phyloP scores from a whole-genome alignment of 2,888 invertebrate species.

The Troides oblongomaculatus region DNA sequence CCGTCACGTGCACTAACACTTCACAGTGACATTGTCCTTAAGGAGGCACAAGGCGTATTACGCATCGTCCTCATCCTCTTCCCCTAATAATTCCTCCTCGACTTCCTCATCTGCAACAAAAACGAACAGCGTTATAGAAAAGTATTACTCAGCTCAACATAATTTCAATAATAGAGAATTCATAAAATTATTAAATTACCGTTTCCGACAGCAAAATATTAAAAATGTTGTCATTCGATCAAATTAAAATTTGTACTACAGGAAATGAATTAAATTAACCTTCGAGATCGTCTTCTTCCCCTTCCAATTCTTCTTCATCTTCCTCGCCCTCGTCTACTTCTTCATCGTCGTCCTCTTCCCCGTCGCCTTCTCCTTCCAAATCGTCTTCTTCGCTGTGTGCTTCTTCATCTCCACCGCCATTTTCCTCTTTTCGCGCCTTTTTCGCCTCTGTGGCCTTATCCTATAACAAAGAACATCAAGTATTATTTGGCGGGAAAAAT shows the following conservation, averaged over 20 bases:
- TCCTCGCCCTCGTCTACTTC: slow-evolving; percentile 81
- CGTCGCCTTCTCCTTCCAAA: slow-evolving; percentile 81
- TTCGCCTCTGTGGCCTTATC: slow-evolving; percentile 87
- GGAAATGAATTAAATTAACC: slow-evolving; percentile 51
- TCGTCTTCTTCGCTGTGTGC: slow-evolving; percentile 84
- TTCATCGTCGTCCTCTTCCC: slow-evolving; percentile 82
- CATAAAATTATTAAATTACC: too few relatives aligned
- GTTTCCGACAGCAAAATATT: too few relatives aligned
- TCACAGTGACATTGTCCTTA: slow-evolving; percentile 81
- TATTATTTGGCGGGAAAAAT: slow-evolving; percentile 19
- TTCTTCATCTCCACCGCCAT: slow-evolving; percentile 82
- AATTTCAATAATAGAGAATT: too few relatives aligned
- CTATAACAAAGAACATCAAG: slow-evolving; percentile 55
- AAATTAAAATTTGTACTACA: too few relatives aligned
- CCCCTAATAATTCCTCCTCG: slow-evolving; percentile 73
- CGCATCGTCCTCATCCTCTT: slow-evolving; percentile 78
- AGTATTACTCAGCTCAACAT: neutral
- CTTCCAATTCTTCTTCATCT: slow-evolving; percentile 82
- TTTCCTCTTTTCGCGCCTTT: slow-evolving; percentile 90
- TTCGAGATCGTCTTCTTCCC: slow-evolving; percentile 84
- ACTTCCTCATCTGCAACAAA: slow-evolving; percentile 76
- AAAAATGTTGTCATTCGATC: too few relatives aligned
- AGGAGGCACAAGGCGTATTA: slow-evolving; percentile 74
- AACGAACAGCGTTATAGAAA: neutral
- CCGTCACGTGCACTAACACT: slow-evolving; percentile 78